phyloP scores from a whole-genome alignment of 2,113 vertebrate species.

The Myiozetetes cayanensis region DNA sequence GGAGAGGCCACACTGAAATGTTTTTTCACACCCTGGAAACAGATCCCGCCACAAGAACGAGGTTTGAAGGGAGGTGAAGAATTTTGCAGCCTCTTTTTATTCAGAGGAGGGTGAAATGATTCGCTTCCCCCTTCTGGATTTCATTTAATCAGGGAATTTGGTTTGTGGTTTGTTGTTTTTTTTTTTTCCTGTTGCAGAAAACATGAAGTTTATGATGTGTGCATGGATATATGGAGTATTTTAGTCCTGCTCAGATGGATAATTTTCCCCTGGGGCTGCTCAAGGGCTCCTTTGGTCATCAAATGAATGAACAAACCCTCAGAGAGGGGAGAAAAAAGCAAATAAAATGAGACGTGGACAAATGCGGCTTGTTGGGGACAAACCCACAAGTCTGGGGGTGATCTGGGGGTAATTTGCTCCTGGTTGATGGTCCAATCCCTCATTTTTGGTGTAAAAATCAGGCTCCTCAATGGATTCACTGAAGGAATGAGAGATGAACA shows the following conservation, averaged over 20 bases:
- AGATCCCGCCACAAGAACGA: background rate
- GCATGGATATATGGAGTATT: background rate
- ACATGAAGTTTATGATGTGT: background rate
- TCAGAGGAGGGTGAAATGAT: background rate
- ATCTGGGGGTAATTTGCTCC: background rate
- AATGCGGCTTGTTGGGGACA: background rate
- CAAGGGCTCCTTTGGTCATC: background rate
- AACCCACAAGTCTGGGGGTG: background rate
- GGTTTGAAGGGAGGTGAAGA: background rate
- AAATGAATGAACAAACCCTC: background rate
- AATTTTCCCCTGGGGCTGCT: background rate
- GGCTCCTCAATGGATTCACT: background rate
- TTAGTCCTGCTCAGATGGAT: background rate
- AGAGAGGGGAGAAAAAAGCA: no score
- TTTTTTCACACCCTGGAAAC: background rate
- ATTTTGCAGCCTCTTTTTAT: background rate
- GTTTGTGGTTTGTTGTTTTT: background rate
- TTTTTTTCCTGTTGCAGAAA: background rate
- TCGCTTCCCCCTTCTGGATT: background rate
- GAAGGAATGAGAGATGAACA: background rate
- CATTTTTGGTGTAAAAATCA: background rate
- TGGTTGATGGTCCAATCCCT: background rate
- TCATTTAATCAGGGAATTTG: background rate
- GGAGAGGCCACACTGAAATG: background rate
- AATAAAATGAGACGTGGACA: background rate